Conservation (phyloP, 1,140 invertebrate genomes). For the Oppia nitens region DNA sequence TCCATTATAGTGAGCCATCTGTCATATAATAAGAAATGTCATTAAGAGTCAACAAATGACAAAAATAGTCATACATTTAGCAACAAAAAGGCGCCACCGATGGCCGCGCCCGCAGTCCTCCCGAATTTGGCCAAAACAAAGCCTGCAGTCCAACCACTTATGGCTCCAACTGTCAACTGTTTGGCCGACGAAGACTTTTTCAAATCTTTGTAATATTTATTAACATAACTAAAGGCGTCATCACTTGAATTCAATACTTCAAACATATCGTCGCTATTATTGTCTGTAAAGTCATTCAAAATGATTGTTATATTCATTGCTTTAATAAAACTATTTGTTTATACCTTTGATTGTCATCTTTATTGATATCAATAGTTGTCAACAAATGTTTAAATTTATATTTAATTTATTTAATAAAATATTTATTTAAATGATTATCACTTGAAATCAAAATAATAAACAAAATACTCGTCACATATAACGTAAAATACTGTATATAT, state of each 20-base stretch:
- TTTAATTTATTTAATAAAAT: too few relatives aligned
- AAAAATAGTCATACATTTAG: conserved; percentile 43
- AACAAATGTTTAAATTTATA: too few relatives aligned
- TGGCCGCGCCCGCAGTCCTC: conserved; percentile 65
- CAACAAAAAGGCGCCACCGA: conserved; percentile 72
- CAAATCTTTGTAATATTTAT: conserved; percentile 38
- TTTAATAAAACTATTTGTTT: too few relatives aligned
- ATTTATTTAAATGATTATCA: too few relatives aligned
- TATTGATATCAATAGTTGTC: too few relatives aligned
- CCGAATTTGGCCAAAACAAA: conserved; percentile 79
- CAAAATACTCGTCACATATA: too few relatives aligned
- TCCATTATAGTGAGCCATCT: conserved; percentile 63
- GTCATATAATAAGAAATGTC: background rate
- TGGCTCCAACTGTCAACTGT: conserved; percentile 64
- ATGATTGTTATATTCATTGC: too few relatives aligned
- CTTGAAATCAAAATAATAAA: too few relatives aligned
- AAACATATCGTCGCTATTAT: background rate
- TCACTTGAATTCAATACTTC: background rate
- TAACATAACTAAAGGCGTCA: background rate
- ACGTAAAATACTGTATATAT: too few relatives aligned
- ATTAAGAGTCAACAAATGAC: background rate
- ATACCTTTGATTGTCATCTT: too few relatives aligned
- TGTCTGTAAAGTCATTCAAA: background rate
- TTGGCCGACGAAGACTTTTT: conserved; percentile 64
- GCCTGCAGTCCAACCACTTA: conserved; percentile 75